A percentile compares a stretch with the other conserved stretches of the same genome.
Evolutionary conservation across 2,888 invertebrate genomes (phyloP).

Genomic region (Sarcophaga rosellei): DNA sequence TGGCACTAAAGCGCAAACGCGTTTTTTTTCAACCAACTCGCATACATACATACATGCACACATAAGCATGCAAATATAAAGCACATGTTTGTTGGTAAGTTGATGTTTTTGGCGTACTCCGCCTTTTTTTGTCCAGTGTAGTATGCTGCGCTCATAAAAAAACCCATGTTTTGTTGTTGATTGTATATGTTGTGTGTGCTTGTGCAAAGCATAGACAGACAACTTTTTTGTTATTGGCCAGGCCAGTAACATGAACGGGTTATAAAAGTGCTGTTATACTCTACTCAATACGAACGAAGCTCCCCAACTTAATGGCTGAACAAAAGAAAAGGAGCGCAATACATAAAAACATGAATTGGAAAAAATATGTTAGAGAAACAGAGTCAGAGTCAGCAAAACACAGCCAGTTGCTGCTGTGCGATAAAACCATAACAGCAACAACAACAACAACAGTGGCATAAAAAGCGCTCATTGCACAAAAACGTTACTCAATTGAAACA

Average conservation of each 20-base stretch:
- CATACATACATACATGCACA: neutral
- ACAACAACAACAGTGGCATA: neutral
- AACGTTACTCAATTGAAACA: neutral
- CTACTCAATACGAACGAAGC: constrained; percentile 11
- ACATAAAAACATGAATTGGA: constrained; percentile 36
- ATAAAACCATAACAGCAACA: neutral
- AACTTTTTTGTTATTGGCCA: constrained; percentile 70
- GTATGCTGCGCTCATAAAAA: neutral
- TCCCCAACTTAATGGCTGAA: neutral
- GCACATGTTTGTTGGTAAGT: neutral
- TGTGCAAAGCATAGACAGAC: constrained; percentile 45
- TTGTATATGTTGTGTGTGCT: neutral
- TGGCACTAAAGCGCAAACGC: constrained; percentile 64
- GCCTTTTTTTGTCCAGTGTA: constrained; percentile 61
- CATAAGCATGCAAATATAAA: neutral
- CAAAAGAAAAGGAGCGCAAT: constrained; percentile 60
- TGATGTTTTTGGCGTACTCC: constrained; percentile 59
- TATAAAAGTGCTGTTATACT: constrained; percentile 63
- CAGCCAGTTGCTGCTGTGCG: constrained; percentile 20
- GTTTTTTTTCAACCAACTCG: constrained; percentile 30
- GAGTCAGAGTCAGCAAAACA: constrained; percentile 39
- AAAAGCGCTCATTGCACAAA: constrained; percentile 35
- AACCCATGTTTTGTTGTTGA: neutral
- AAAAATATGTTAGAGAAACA: constrained; percentile 40
- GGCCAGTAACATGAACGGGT: constrained; percentile 59